Conservation (phyloP, 2,113 vertebrate genomes). For the Garra rufa region DNA sequence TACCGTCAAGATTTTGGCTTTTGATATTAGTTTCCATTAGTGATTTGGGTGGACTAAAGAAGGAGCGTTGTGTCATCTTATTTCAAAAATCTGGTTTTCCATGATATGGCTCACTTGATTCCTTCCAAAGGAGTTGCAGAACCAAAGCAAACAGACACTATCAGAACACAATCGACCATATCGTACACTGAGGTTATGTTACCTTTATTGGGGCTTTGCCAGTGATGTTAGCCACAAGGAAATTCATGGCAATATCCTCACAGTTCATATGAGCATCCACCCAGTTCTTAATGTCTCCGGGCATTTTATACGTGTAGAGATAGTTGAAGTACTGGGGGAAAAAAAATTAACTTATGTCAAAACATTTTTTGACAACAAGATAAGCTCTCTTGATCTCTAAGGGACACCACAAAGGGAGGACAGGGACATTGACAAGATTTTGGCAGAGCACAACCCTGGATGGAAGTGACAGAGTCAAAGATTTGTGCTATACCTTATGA, state of each 20-base stretch:
- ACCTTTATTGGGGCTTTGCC: constrained; percentile 99
- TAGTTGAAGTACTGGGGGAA: constrained; percentile 94
- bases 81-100: neutral
- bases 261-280: constrained; percentile 99
- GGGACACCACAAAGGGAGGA: neutral
- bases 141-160: neutral
- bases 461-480: neutral
- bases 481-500: constrained; percentile 86
- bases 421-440: neutral
- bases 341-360: neutral
- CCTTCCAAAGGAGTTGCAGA: neutral
- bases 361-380: no score
- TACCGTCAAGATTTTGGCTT: no score
- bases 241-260: constrained; percentile 99
- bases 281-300: constrained; percentile 99
- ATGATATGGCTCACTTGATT: neutral
- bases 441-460: neutral
- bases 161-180: neutral
- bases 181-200: neutral
- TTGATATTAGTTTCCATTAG: neutral
- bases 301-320: constrained; percentile 98
- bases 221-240: constrained; percentile 96
- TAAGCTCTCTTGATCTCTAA: neutral
- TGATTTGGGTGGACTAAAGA: neutral
- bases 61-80: neutral